Percentiles rank a stretch among this genome's conserved stretches.
Conservation (phyloP, 2,797 vertebrate genomes). For the Poecilia wingei region DNA sequence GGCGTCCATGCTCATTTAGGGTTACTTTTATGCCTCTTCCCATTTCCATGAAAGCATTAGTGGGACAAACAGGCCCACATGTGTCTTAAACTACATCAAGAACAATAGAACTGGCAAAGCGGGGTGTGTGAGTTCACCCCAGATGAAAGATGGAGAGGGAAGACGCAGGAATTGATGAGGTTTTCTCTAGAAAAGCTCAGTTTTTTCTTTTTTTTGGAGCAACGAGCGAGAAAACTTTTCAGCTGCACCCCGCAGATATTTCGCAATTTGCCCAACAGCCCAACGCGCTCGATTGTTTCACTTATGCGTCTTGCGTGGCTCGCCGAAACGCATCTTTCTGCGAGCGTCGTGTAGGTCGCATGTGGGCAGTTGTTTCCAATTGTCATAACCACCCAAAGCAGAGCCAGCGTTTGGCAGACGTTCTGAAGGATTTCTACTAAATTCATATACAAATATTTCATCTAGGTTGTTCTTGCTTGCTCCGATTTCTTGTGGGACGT, state of each 20-base stretch:
- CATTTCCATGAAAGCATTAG: conserved; percentile 61
- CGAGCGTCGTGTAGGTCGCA: conserved; percentile 25
- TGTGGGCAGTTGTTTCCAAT: conserved; percentile 35
- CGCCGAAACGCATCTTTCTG: conserved; percentile 28
- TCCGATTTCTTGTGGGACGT: conserved; percentile 46
- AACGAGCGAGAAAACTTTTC: conserved; percentile 54
- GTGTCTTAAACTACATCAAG: conserved; percentile 42
- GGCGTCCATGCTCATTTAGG: conserved; percentile 50
- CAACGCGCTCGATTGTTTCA: conserved; percentile 38
- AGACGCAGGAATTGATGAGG: conserved; percentile 61
- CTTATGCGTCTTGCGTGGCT: conserved; percentile 29
- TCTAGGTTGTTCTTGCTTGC: conserved; percentile 37
- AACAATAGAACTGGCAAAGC: conserved; percentile 69
- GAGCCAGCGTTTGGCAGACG: conserved; percentile 54
- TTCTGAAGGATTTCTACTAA: conserved; percentile 54
- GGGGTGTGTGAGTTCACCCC: conserved; percentile 58
- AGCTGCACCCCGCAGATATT: conserved; percentile 9
- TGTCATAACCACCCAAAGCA: conserved; percentile 53
- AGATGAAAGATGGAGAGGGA: conserved; percentile 59
- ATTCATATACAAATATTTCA: conserved; percentile 63
- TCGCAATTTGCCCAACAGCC: conserved; percentile 36
- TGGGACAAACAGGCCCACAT: conserved; percentile 61
- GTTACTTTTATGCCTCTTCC: conserved; percentile 66
- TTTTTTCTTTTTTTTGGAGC: conserved; percentile 34
- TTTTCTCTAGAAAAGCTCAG: conserved; percentile 56